Conservation (phyloP, 2,888 invertebrate species). For the Leptopilina syphax region DNA sequence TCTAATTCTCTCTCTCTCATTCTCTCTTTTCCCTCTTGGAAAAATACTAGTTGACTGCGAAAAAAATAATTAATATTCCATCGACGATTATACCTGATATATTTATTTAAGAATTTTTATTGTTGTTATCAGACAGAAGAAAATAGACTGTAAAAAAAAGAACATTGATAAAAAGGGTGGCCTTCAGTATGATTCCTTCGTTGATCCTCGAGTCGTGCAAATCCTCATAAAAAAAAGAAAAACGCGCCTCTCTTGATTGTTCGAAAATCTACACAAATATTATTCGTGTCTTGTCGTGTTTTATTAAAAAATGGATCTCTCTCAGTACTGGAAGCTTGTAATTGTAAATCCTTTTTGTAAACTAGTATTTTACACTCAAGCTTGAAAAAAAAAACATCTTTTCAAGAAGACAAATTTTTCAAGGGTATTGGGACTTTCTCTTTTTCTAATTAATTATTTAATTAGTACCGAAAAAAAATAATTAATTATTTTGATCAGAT, state of each 20-base stretch:
- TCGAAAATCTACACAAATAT: constrained; percentile 41
- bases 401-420: not conserved
- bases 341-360: constrained; percentile 66
- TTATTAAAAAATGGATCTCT: constrained; percentile 50
- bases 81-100: constrained; percentile 72
- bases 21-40: constrained; percentile 49
- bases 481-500: no score
- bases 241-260: constrained; percentile 31
- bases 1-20: constrained; percentile 6
- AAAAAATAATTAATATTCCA: constrained; percentile 70
- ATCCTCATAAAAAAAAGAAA: not conserved
- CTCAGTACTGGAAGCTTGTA: constrained; percentile 31
- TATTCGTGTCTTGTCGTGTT: constrained; percentile 56
- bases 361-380: constrained; percentile 63
- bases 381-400: constrained; percentile 49
- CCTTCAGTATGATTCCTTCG: constrained; percentile 75
- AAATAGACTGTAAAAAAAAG: constrained; percentile 73
- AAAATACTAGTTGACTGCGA: constrained; percentile 69
- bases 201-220: constrained; percentile 72
- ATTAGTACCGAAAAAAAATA: constrained; percentile 14
- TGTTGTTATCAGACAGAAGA: constrained; percentile 72
- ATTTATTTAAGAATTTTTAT: constrained; percentile 76
- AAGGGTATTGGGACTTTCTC: no score
- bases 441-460: constrained; percentile 54
- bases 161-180: constrained; percentile 69